phyloP scores from a whole-genome alignment of 2,888 invertebrate genomes.

The Agonopterix arenella region DNA sequence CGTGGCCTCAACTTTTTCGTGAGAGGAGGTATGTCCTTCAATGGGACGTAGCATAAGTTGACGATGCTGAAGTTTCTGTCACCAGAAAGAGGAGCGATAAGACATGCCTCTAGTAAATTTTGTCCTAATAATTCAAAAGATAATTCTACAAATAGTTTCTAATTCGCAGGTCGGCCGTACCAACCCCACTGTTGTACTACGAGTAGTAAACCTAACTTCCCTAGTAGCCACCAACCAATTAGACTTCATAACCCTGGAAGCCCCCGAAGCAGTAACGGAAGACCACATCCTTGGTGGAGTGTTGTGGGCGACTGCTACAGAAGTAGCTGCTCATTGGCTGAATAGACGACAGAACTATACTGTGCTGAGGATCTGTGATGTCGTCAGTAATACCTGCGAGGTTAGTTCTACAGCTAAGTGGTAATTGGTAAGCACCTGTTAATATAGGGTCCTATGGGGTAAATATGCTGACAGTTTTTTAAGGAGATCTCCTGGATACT shows the following conservation, averaged over 20 bases:
- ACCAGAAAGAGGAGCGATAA: no score
- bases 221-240: constrained; percentile 27
- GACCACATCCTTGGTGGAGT: constrained; percentile 84
- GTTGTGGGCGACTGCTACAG: constrained; percentile 81
- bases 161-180: constrained; percentile 77
- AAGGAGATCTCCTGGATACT: no score
- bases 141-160: no score
- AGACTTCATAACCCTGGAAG: constrained; percentile 41
- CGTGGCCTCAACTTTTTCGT: no score
- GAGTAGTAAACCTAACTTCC: constrained; percentile 74
- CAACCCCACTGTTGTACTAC: constrained; percentile 84
- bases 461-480: no score
- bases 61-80: no score
- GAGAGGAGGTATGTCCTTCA: no score
- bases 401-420: constrained; percentile 24
- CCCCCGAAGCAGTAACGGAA: constrained; percentile 69
- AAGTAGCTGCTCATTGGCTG: constrained; percentile 86
- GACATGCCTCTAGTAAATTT: no score
- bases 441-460: no score
- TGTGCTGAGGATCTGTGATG: constrained; percentile 77
- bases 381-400: constrained; percentile 38
- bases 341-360: constrained; percentile 90
- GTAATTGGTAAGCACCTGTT: not conserved
- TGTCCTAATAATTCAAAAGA: no score
- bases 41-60: no score